Percentiles rank a stretch among this genome's conserved stretches.
phyloP scores from a whole-genome alignment of 1,140 invertebrate genomes.

The Trypoxylus dichotomus region DNA sequence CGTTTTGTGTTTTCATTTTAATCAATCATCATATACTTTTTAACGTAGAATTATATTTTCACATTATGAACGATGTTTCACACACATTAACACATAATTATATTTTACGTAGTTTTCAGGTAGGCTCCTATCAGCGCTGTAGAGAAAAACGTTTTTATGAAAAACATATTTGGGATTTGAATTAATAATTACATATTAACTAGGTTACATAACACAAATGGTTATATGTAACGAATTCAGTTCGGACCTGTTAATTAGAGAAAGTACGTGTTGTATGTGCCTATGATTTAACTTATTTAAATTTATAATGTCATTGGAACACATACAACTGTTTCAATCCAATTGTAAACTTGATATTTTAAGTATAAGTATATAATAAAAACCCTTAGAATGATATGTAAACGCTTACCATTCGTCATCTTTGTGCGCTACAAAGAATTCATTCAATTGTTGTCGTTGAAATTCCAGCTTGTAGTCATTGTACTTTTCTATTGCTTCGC shows the following conservation, averaged over 20 bases:
- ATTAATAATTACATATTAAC: constrained; percentile 19
- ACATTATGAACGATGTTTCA: constrained; percentile 41
- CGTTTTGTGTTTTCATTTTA: constrained; percentile 30
- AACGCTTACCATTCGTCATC: constrained; percentile 97
- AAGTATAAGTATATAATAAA: not conserved
- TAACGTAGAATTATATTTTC: constrained; percentile 34
- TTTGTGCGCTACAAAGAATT: constrained; percentile 98
- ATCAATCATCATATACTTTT: constrained; percentile 31
- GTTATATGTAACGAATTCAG: not conserved
- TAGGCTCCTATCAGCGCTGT: constrained; percentile 49
- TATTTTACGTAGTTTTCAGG: constrained; percentile 47
- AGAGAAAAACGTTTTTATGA: constrained; percentile 50
- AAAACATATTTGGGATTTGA: constrained; percentile 34
- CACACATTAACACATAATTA: constrained; percentile 50
- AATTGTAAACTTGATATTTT: not conserved
- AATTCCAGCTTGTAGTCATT: constrained; percentile 99
- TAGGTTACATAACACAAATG: constrained; percentile 3
- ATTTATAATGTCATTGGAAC: not conserved
- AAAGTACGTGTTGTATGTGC: constrained; percentile 17
- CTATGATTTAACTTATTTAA: not conserved
- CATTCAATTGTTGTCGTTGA: constrained; percentile 92
- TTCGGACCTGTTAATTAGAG: constrained; percentile 4
- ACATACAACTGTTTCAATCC: constrained; percentile 8
- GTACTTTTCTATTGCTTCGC: constrained; percentile 96
- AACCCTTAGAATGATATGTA: not conserved